phyloP scores from a whole-genome alignment of 1,140 invertebrate genomes.

The Callitettix versicolor region DNA sequence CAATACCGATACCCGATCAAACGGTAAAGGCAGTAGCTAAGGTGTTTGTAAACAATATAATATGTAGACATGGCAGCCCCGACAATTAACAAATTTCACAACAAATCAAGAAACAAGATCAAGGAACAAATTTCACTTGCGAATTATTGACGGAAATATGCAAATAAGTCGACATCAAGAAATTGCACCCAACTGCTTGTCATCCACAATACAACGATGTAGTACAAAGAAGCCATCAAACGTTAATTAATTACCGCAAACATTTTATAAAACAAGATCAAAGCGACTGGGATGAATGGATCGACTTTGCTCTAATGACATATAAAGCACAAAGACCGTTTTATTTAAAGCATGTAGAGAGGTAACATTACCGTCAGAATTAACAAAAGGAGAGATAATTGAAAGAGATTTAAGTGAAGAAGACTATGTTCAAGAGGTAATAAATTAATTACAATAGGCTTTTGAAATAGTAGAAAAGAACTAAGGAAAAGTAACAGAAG shows the following conservation, averaged over 20 bases:
- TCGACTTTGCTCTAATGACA: slow-evolving; percentile 8
- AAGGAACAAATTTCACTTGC: slow-evolving; percentile 31
- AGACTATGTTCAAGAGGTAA: too few species aligned
- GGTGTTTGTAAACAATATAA: slow-evolving; percentile 28
- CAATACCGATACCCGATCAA: slow-evolving; percentile 31
- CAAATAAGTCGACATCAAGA: slow-evolving; percentile 24
- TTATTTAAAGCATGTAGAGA: neutral
- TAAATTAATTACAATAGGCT: neutral
- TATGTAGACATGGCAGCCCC: slow-evolving; percentile 31
- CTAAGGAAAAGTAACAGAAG: neutral
- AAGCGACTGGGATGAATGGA: slow-evolving; percentile 27
- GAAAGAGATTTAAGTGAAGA: neutral
- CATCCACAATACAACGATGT: slow-evolving; percentile 30
- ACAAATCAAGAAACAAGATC: too few species aligned
- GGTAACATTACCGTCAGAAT: neutral
- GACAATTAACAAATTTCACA: slow-evolving; percentile 26
- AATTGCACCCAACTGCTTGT: slow-evolving; percentile 26
- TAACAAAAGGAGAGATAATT: slow-evolving; percentile 1
- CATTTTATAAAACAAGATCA: slow-evolving; percentile 25
- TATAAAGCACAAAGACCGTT: neutral
- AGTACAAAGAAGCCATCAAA: slow-evolving; percentile 29
- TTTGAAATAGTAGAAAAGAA: neutral
- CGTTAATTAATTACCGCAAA: slow-evolving; percentile 29
- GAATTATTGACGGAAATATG: slow-evolving; percentile 24
- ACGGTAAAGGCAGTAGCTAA: slow-evolving; percentile 30